These are phyloP conservation scores for Spilosoma lubricipeda DNA, from an alignment of 2,888 invertebrate genomes.

Conservation along the genomic window DNA sequence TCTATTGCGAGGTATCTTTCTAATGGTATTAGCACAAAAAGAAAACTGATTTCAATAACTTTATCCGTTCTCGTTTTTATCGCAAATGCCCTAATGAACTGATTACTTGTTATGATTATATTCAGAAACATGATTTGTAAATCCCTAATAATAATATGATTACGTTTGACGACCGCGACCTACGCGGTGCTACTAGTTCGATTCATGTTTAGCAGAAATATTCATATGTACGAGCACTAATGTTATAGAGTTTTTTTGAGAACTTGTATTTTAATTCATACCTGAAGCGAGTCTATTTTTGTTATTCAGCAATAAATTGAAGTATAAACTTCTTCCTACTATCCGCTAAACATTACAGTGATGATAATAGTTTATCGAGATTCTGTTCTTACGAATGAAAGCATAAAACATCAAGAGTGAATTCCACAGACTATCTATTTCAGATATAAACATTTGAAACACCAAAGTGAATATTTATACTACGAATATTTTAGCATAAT, in stretches of 20 bases:
- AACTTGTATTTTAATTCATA: no score
- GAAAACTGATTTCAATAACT: not conserved
- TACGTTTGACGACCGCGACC: not conserved
- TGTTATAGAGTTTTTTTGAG: no score
- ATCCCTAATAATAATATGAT: not conserved
- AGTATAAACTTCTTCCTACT: no score
- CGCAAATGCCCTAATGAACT: not conserved
- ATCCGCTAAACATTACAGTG: no score
- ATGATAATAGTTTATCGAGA: no score
- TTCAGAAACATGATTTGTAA: not conserved
- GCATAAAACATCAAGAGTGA: not conserved
- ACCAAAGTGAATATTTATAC: not conserved
- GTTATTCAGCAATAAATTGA: no score
- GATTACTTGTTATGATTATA: not conserved
- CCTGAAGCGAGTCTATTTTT: no score
- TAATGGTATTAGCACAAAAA: not conserved
- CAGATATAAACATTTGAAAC: not conserved
- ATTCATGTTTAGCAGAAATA: not conserved
- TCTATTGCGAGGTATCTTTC: not conserved
- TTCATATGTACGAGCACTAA: no score
- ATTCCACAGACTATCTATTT: not conserved
- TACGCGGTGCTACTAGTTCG: no score
- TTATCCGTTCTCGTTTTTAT: not conserved
- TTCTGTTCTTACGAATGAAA: no score
- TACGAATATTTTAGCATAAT: conserved; percentile 3